Evolutionary conservation across 2,113 vertebrate species (phyloP).

Genomic region (Neodontobutis hainanensis): DNA sequence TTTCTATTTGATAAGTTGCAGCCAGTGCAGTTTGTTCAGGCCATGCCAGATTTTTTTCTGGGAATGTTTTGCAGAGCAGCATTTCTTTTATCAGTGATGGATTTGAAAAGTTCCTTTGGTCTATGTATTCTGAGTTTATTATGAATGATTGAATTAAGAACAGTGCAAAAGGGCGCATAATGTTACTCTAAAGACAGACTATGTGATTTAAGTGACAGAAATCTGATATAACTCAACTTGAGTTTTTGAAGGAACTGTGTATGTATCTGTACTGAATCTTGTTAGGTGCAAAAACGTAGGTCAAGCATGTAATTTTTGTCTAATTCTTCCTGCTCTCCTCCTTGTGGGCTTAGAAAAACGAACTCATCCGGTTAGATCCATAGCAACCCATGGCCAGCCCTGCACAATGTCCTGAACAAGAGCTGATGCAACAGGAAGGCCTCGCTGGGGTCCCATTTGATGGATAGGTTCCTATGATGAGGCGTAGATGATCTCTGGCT

Average conservation of each 20-base stretch:
- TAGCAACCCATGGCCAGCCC: background rate
- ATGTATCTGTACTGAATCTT: too few relatives aligned
- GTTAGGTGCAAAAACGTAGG: too few relatives aligned
- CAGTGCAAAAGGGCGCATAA: too few relatives aligned
- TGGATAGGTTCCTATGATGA: constrained; percentile 74
- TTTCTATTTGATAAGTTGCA: constrained; percentile 53
- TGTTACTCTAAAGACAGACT: too few relatives aligned
- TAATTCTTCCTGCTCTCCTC: background rate
- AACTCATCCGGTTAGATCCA: background rate
- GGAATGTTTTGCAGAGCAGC: constrained; percentile 29
- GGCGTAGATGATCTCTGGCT: background rate
- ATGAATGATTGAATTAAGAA: background rate
- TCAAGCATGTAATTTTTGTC: background rate
- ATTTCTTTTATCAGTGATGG: constrained; percentile 33
- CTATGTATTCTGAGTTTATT: background rate
- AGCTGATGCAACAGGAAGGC: constrained; percentile 53
- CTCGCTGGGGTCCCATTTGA: constrained; percentile 56
- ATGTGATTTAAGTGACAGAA: too few relatives aligned
- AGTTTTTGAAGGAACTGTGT: too few relatives aligned
- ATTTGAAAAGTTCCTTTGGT: constrained; percentile 13
- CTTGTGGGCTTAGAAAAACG: too few relatives aligned
- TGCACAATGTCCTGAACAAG: constrained; percentile 12
- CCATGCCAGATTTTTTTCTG: constrained; percentile 26
- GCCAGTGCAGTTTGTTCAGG: constrained; percentile 33
- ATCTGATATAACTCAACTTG: too few relatives aligned